Evolutionary conservation across 1,140 invertebrate genomes (phyloP).

Genomic region (Lordiphosa collinella): DNA sequence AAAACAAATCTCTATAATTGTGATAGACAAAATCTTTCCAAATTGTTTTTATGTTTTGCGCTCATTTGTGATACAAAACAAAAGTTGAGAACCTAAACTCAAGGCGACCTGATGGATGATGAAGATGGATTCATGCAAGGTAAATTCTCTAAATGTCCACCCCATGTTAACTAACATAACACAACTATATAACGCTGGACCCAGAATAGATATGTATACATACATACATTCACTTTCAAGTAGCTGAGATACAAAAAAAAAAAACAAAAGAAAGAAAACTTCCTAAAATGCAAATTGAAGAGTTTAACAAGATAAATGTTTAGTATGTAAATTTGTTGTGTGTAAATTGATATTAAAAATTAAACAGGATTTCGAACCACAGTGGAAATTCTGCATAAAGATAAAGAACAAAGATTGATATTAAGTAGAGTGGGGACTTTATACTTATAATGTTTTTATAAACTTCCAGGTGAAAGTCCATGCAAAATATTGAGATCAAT

Average conservation of each 20-base stretch:
- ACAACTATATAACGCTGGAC: too few species aligned
- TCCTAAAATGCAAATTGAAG: not conserved
- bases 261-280: not conserved
- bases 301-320: too few species aligned
- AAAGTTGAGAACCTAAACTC: slow-evolving; percentile 37
- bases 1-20: slow-evolving; percentile 61
- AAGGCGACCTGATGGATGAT: slow-evolving; percentile 59
- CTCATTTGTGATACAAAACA: slow-evolving; percentile 48
- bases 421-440: too few species aligned
- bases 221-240: not conserved
- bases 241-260: not conserved
- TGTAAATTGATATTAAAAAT: not conserved
- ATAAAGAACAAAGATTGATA: too few species aligned
- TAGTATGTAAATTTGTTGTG: slow-evolving; percentile 19
- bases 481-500: too few species aligned
- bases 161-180: not conserved
- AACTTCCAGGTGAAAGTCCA: too few species aligned
- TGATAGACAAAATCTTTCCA: slow-evolving; percentile 36
- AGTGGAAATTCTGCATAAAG: too few species aligned
- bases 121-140: slow-evolving; percentile 17
- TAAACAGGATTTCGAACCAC: too few species aligned
- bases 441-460: too few species aligned
- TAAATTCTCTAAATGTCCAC: slow-evolving; percentile 6
- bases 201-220: slow-evolving; percentile 6
- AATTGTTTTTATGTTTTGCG: slow-evolving; percentile 14